Evolutionary conservation across 2,797 vertebrate species (phyloP).

Genomic region (Cryptoprocta ferox): DNA sequence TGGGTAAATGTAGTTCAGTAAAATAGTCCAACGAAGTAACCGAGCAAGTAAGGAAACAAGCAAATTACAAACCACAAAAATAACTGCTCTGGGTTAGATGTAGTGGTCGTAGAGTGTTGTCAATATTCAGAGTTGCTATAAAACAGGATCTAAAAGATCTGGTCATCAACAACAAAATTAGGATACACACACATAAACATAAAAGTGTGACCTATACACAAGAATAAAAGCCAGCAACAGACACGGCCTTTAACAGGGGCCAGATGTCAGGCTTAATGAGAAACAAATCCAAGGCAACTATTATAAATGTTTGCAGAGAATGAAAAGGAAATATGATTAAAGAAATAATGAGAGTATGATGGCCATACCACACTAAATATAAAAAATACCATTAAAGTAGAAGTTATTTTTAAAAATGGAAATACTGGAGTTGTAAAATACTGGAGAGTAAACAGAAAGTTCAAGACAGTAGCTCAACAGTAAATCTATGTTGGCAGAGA

Average conservation of each 20-base stretch:
- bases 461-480: background rate
- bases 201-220: background rate
- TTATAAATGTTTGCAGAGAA: background rate
- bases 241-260: background rate
- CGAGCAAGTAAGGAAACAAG: background rate
- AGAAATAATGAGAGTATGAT: background rate
- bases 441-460: background rate
- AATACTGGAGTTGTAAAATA: background rate
- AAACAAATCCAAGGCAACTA: background rate
- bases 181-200: background rate
- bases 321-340: background rate
- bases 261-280: background rate
- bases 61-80: background rate
- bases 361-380: background rate
- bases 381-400: background rate
- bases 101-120: background rate
- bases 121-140: background rate
- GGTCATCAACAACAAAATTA: background rate
- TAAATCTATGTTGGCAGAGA: background rate
- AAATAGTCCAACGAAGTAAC: background rate
- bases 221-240: background rate
- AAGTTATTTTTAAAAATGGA: background rate
- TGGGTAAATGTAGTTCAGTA: background rate
- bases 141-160: background rate
- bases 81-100: background rate